Conservation (phyloP, 2,113 vertebrate genomes). For the Acanthisitta chloris region DNA sequence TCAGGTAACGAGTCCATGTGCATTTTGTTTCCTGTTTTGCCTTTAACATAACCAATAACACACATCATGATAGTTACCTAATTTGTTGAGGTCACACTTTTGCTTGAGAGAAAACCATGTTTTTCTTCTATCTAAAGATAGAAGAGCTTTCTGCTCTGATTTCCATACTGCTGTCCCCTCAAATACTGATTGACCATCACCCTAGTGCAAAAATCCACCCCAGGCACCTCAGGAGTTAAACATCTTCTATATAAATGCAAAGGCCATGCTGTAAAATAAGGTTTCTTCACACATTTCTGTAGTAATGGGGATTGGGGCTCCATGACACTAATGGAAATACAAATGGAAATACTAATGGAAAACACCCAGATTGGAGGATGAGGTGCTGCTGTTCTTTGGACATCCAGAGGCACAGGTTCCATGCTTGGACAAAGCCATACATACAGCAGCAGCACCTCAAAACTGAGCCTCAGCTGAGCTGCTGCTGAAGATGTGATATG, state of each 20-base stretch:
- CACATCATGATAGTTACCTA: no score
- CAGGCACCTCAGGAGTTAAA: rapidly evolving
- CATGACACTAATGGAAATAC: background rate
- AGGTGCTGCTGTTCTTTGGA: background rate
- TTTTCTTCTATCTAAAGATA: rapidly evolving
- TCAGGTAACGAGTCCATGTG: rapidly evolving
- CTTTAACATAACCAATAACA: background rate
- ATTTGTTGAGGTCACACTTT: background rate
- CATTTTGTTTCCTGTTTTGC: background rate
- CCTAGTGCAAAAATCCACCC: background rate
- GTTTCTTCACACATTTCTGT: background rate
- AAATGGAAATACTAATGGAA: no score
- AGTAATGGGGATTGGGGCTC: rapidly evolving
- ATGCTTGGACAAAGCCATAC: background rate
- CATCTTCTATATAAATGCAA: rapidly evolving
- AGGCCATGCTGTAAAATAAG: rapidly evolving
- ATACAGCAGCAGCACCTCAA: background rate
- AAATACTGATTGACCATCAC: background rate
- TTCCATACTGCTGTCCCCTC: background rate
- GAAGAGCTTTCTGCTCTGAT: background rate
- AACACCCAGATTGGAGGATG: rapidly evolving
- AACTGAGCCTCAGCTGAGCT: background rate
- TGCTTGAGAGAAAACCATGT: no score
- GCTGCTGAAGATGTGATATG: background rate
- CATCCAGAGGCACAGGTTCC: background rate